These are phyloP conservation scores for Procambarus clarkii DNA, from an alignment of 1,140 invertebrate species.

Conservation along the genomic window DNA sequence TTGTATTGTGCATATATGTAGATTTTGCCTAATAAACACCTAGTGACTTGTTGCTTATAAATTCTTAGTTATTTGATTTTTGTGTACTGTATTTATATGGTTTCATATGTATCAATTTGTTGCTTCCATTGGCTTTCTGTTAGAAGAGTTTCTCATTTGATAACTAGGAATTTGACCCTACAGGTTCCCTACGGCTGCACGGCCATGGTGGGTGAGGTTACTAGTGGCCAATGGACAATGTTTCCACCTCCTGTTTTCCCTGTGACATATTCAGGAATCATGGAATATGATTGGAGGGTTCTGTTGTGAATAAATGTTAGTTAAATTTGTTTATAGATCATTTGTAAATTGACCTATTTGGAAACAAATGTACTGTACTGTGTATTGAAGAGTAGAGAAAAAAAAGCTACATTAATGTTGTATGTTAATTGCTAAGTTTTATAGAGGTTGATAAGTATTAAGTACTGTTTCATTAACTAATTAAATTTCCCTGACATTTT, in stretches of 20 bases:
- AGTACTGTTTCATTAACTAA: too few relatives aligned
- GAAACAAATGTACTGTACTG: too few relatives aligned
- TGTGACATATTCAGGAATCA: slow-evolving; percentile 51
- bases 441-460: too few relatives aligned
- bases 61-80: neutral
- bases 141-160: neutral
- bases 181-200: slow-evolving; percentile 65
- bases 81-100: neutral
- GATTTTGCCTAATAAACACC: too few relatives aligned
- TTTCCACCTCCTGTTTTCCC: slow-evolving; percentile 34
- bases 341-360: too few relatives aligned
- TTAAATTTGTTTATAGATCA: too few relatives aligned
- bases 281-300: slow-evolving; percentile 61
- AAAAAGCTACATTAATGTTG: too few relatives aligned
- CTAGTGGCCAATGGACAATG: slow-evolving; percentile 27
- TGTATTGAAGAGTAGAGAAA: too few relatives aligned
- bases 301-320: slow-evolving; percentile 16
- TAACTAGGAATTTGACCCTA: slow-evolving; percentile 39
- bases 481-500: too few relatives aligned
- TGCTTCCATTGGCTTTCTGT: neutral
- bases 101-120: neutral
- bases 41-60: too few relatives aligned
- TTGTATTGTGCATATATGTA: too few relatives aligned
- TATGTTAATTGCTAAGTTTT: too few relatives aligned
- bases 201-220: slow-evolving; percentile 37